Evolutionary conservation across 2,113 vertebrate genomes (phyloP).

Genomic region (Oceanodroma tethys): DNA sequence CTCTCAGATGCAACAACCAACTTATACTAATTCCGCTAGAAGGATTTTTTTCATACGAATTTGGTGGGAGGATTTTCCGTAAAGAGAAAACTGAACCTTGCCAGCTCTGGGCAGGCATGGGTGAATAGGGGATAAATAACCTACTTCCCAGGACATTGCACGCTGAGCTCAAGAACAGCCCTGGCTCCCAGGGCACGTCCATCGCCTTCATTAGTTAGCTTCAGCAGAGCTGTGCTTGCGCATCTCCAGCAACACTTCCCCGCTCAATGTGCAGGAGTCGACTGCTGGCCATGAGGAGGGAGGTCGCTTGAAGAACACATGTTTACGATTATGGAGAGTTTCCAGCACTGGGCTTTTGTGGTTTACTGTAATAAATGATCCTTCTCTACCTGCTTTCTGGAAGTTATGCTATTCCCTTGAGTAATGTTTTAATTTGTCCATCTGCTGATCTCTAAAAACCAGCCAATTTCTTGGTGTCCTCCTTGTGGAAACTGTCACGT

Average conservation of each 20-base stretch:
- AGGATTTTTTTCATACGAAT: background rate
- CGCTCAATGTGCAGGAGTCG: fast-evolving
- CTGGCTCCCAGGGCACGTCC: background rate
- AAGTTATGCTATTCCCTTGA: background rate
- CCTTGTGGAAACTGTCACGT: background rate
- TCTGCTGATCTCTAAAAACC: background rate
- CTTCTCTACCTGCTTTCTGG: background rate
- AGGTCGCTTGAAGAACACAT: background rate
- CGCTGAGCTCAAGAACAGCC: background rate
- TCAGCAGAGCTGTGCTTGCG: background rate
- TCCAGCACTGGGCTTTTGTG: background rate
- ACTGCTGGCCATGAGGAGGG: background rate
- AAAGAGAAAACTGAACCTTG: background rate
- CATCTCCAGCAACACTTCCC: background rate
- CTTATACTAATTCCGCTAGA: background rate
- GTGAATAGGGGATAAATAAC: background rate
- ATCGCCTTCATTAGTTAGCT: background rate
- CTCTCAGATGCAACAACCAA: fast-evolving
- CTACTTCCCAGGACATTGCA: background rate
- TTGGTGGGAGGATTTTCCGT: background rate
- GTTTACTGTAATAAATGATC: background rate
- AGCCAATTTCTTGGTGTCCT: background rate
- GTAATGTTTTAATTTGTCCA: background rate
- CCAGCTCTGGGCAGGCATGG: fast-evolving
- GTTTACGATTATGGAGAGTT: background rate